Base-by-base conservation (phyloP, 2,797 vertebrate species). In the Paratrypauchen microcephalus region DNA sequence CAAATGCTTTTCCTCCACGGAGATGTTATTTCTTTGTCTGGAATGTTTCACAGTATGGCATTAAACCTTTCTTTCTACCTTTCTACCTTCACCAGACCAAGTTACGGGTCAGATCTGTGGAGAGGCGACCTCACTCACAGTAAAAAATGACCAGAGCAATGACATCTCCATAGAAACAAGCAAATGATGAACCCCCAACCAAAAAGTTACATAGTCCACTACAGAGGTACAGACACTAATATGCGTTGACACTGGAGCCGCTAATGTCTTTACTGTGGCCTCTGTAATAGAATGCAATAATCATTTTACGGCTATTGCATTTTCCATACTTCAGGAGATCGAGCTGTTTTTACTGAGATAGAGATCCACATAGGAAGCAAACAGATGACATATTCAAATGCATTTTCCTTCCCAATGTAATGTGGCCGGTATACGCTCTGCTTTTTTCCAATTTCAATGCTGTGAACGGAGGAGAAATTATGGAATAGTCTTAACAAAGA, bases 281-380 rank as follows among this genome's bases (percentile, higher is more conserved):
- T 69, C 75, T 86, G 83, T 81, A 83, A 88, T 88, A 71, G 84
- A 88, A 90, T 86, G 75, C 74, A 64, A 87, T 89, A 83, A 87
- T 83, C 74, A 75, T 88, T 89, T 82, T 81, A 86, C 75, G 57
- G 80, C 75, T 77, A 80, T 79, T 86, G 85, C 84, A 87, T 86
- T 82, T 84, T 81, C 74, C 77, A 71, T 79, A 86, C 86, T 86
- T 85, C 66, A 72, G 78, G 73, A 77, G 75, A 69, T 78, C 82
- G 74, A 77, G 71, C 81, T 88, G 28, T 60, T 60, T 60, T 83
- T 87, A 89, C 83, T 78, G 75, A 76, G 61, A 26, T 63, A 47
- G 19, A 64, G 62, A 64, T 48, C 26, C 39, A 13, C 39, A 41
- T 21, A 26, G 15, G 41, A 63, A 28, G 61, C 15, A 48, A 48